A percentile compares a stretch with the other conserved stretches of the same genome.
phyloP scores from a whole-genome alignment of 92 coral and sea anemone species.

The Paragorgia papillata region DNA sequence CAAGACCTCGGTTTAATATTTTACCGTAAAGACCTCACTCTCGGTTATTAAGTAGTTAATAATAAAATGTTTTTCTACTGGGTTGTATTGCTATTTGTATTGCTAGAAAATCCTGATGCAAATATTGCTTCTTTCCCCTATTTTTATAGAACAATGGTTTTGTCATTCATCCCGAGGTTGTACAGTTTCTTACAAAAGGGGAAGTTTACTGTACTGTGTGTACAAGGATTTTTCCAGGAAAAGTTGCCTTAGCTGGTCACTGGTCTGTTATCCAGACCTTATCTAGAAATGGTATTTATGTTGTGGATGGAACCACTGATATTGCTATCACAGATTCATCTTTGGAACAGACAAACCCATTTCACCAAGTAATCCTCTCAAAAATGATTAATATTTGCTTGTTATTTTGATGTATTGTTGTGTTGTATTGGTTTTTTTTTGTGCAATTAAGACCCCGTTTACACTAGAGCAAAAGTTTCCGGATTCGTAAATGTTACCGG shows the following conservation, averaged over 20 bases:
- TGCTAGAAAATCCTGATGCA: too few relatives aligned
- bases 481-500: too few relatives aligned
- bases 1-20: too few relatives aligned
- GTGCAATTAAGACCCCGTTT: too few relatives aligned
- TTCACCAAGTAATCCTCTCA: slow-evolving; percentile 68
- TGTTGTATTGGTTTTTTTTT: neutral
- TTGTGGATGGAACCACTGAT: slow-evolving; percentile 85
- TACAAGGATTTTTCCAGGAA: slow-evolving; percentile 66
- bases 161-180: slow-evolving; percentile 84
- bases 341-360: slow-evolving; percentile 81
- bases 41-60: too few relatives aligned
- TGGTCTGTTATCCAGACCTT: slow-evolving; percentile 92
- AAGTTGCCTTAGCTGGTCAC: slow-evolving; percentile 77
- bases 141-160: slow-evolving; percentile 69
- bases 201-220: slow-evolving; percentile 86
- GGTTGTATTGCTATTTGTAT: too few relatives aligned
- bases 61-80: too few relatives aligned
- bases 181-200: slow-evolving; percentile 77
- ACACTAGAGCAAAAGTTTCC: too few relatives aligned
- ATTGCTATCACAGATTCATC: slow-evolving; percentile 95
- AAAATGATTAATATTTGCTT: neutral
- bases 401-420: too few relatives aligned
- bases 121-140: too few relatives aligned
- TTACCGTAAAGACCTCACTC: too few relatives aligned
- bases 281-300: slow-evolving; percentile 90